phyloP scores from a whole-genome alignment of 2,797 vertebrate species.

The Silurus aristotelis region DNA sequence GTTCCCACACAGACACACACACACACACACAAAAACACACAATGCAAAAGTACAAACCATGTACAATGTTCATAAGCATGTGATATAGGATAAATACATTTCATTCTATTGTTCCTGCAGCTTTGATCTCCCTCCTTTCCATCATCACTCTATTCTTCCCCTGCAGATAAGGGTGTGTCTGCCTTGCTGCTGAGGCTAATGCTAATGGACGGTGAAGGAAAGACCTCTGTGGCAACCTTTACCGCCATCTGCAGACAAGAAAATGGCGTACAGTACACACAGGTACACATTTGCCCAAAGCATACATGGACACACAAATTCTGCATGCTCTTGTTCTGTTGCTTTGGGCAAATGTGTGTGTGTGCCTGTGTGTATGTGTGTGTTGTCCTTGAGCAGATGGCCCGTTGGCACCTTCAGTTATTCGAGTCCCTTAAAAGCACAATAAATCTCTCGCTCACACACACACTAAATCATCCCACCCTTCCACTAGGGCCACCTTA shows the following conservation, averaged over 20 bases:
- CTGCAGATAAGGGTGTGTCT: conserved; percentile 28
- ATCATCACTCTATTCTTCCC: background rate
- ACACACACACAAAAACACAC: background rate
- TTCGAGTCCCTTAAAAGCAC: conserved; percentile 98
- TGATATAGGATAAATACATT: background rate
- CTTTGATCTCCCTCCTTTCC: conserved; percentile 58
- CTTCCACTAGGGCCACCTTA: conserved; percentile 98
- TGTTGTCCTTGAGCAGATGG: conserved; percentile 85
- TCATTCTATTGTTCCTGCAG: conserved; percentile 56
- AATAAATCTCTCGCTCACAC: conserved; percentile 85
- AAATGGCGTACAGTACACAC: conserved; percentile 1
- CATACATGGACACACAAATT: background rate
- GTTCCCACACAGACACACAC: background rate
- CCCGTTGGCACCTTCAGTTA: conserved; percentile 92
- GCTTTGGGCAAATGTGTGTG: background rate
- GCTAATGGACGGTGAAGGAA: background rate
- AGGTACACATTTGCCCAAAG: background rate
- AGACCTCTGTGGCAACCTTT: background rate
- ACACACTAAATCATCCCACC: conserved; percentile 92
- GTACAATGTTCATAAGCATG: background rate
- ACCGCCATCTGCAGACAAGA: background rate
- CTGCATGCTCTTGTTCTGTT: too few species aligned
- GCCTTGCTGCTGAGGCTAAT: conserved; percentile 42
- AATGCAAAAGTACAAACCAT: background rate
- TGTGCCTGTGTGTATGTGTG: background rate